phyloP scores from a whole-genome alignment of 2,113 vertebrate genomes.

The Stegastes partitus region DNA sequence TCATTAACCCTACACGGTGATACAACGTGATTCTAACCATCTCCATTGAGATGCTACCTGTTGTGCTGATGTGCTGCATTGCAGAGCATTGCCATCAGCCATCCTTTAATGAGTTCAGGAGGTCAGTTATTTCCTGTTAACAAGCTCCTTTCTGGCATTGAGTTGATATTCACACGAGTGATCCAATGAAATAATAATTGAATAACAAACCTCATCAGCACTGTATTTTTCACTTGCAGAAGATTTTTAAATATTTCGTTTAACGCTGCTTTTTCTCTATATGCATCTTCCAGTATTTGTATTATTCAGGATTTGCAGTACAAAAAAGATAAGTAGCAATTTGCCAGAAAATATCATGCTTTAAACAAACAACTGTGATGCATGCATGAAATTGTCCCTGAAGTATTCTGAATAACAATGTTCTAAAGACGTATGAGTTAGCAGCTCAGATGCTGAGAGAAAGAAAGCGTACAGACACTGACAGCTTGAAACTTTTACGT shows the following conservation, averaged over 20 bases:
- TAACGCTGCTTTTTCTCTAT: not conserved
- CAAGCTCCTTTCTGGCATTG: not conserved
- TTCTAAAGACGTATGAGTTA: not conserved
- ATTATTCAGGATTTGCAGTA: not conserved
- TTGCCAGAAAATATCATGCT: too few relatives aligned
- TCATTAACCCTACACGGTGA: not conserved
- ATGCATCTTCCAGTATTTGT: too few relatives aligned
- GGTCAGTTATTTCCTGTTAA: slow-evolving; percentile 39
- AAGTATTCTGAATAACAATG: too few relatives aligned
- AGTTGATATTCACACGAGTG: not conserved
- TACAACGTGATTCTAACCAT: not conserved
- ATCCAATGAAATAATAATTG: not conserved
- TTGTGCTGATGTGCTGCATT: not conserved
- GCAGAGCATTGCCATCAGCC: not conserved
- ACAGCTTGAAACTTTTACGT: not conserved
- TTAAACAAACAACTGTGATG: not conserved
- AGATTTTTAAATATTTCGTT: not conserved
- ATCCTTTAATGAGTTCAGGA: not conserved
- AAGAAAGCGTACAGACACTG: not conserved
- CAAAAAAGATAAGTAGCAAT: not conserved
- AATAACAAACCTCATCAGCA: not conserved
- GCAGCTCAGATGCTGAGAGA: not conserved
- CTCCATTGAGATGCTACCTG: not conserved
- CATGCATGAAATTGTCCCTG: not conserved
- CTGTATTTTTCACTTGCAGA: not conserved